Evolutionary conservation across 2,888 invertebrate species (phyloP).

Genomic region (Mesochorus sp.): DNA sequence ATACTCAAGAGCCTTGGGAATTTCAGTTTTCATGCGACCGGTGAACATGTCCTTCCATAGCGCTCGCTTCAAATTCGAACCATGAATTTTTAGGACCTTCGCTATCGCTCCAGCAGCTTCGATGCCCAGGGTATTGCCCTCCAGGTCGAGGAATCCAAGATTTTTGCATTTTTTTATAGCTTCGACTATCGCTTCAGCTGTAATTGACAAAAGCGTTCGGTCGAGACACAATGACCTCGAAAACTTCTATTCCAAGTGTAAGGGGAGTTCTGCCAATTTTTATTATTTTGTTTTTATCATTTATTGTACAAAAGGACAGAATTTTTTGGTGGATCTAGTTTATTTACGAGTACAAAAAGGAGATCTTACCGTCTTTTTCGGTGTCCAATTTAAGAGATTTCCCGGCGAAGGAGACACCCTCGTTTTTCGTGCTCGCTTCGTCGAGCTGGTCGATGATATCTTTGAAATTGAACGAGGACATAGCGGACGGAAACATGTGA

Average conservation of each 20-base stretch:
- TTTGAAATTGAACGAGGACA: constrained; percentile 84
- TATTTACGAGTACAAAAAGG: not conserved
- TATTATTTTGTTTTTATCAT: too few relatives aligned
- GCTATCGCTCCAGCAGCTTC: constrained; percentile 94
- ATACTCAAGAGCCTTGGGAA: constrained; percentile 92
- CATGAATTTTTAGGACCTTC: constrained; percentile 89
- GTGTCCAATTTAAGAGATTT: constrained; percentile 90
- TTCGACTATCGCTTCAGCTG: constrained; percentile 89
- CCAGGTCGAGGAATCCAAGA: constrained; percentile 90
- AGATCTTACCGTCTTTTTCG: constrained; percentile 88
- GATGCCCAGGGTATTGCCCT: constrained; percentile 96
- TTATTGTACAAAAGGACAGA: too few relatives aligned
- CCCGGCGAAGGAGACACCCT: constrained; percentile 92
- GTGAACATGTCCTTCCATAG: constrained; percentile 99
- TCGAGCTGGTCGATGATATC: constrained; percentile 81
- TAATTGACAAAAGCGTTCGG: too few relatives aligned
- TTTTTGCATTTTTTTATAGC: constrained; percentile 88
- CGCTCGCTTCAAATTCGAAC: constrained; percentile 90
- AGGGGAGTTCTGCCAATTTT: too few relatives aligned
- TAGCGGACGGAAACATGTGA: too few relatives aligned
- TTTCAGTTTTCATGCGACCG: constrained; percentile 96
- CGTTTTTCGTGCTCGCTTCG: constrained; percentile 68
- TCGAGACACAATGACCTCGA: too few relatives aligned
- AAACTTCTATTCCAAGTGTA: too few relatives aligned
- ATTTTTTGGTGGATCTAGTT: too few relatives aligned